These are phyloP conservation scores for Gryon sp. DNA, from an alignment of 1,140 invertebrate genomes.

Conservation along the genomic window DNA sequence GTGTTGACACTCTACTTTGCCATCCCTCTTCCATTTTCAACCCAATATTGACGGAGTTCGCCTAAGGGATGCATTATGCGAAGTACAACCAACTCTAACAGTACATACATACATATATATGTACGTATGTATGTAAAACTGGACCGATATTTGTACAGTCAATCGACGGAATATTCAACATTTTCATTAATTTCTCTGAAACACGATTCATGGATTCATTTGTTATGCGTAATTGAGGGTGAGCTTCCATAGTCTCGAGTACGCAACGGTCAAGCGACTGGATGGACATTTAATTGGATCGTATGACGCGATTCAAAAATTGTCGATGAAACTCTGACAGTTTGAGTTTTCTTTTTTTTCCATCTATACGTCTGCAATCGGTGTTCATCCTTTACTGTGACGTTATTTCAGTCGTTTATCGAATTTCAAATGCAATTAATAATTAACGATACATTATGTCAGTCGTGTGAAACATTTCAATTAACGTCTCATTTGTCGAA, in stretches of 20 bases:
- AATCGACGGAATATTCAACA: constrained; percentile 53
- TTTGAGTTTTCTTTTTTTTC: constrained; percentile 5
- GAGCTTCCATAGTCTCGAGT: neutral
- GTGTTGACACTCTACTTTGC: constrained; percentile 60
- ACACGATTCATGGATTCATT: constrained; percentile 32
- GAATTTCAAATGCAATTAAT: too few relatives aligned
- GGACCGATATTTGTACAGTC: constrained; percentile 53
- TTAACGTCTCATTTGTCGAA: too few relatives aligned
- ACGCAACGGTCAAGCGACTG: neutral
- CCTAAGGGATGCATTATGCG: constrained; percentile 52
- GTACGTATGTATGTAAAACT: constrained; percentile 41
- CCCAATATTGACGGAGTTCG: constrained; percentile 55
- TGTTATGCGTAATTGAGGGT: constrained; percentile 33
- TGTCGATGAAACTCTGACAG: too few relatives aligned
- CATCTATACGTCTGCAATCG: too few relatives aligned
- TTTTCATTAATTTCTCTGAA: constrained; percentile 54
- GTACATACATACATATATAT: too few relatives aligned
- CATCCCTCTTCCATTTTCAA: constrained; percentile 40
- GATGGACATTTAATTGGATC: constrained; percentile 24
- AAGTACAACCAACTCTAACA: constrained; percentile 11
- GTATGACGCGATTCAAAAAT: too few relatives aligned
- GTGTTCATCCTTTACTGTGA: too few relatives aligned
- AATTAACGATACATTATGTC: too few relatives aligned
- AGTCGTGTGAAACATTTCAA: too few relatives aligned
- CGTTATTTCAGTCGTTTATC: too few relatives aligned